Evolutionary conservation across 2,797 vertebrate species (phyloP).

Genomic region (Halcyon smyrnensis): DNA sequence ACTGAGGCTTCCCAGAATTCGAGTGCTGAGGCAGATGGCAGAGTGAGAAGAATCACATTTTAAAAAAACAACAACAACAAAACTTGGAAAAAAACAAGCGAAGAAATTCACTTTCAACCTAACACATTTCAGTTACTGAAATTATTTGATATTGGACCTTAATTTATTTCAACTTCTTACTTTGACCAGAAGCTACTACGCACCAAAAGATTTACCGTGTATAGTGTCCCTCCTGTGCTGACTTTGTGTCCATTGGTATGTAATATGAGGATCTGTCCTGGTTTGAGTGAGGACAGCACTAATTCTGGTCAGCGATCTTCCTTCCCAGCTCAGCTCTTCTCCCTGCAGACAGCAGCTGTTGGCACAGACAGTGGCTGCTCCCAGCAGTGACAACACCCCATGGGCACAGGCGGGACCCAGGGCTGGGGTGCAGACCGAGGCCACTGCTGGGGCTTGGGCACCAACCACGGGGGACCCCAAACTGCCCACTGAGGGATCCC

Average conservation of each 20-base stretch:
- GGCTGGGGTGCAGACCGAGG: too few species aligned
- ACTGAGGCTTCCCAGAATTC: slow-evolving; percentile 14
- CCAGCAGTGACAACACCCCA: too few species aligned
- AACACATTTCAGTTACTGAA: slow-evolving; percentile 26
- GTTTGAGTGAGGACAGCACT: too few species aligned
- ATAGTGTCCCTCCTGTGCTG: not conserved
- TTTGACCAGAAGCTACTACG: not conserved
- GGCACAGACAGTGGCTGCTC: too few species aligned
- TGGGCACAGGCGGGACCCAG: too few species aligned
- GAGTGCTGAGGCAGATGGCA: not conserved
- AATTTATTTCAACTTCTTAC: slow-evolving; percentile 42
- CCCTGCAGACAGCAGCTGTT: too few species aligned
- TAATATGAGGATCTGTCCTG: not conserved
- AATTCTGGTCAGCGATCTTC: too few species aligned
- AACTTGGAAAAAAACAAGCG: not conserved
- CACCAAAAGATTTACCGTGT: not conserved
- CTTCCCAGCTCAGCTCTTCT: too few species aligned
- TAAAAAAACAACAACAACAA: not conserved
- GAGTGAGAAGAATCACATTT: not conserved
- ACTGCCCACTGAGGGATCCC: too few species aligned
- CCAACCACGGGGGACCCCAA: too few species aligned
- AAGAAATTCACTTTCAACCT: not conserved
- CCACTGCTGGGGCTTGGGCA: too few species aligned
- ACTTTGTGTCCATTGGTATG: not conserved
- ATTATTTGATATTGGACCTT: slow-evolving; percentile 4